A percentile compares a stretch with the other conserved stretches of the same genome.
Evolutionary conservation across 2,888 invertebrate species (phyloP).

Genomic region (Escarpia spicata): DNA sequence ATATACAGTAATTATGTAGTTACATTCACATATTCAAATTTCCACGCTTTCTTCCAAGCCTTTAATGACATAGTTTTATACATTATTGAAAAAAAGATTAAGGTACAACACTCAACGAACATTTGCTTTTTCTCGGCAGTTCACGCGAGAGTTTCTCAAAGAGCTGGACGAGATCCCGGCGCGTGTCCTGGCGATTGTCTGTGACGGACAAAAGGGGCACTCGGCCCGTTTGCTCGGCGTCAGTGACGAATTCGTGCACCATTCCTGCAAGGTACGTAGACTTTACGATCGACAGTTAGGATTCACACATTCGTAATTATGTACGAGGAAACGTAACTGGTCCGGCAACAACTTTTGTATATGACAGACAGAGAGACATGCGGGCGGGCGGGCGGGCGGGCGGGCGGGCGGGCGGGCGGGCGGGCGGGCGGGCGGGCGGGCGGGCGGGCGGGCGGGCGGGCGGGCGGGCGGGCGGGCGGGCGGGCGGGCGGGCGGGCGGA

Average conservation of each 20-base stretch:
- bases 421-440: too few species aligned
- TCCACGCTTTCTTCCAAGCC: background rate
- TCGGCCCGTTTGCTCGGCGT: constrained; percentile 54
- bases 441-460: too few species aligned
- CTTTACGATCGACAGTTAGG: background rate
- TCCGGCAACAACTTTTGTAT: too few species aligned
- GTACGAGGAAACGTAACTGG: too few species aligned
- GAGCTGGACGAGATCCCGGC: constrained; percentile 49
- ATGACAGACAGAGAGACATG: too few species aligned
- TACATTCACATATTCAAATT: background rate
- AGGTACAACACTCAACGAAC: background rate
- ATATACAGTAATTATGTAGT: background rate
- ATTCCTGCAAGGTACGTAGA: constrained; percentile 34
- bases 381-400: too few species aligned
- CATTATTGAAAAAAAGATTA: background rate
- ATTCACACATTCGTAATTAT: background rate
- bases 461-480: too few species aligned
- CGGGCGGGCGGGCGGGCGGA: too few species aligned
- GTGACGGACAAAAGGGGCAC: constrained; percentile 56
- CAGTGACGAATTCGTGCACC: constrained; percentile 56
- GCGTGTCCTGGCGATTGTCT: constrained; percentile 55
- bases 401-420: too few species aligned
- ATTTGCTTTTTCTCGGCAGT: constrained; percentile 47
- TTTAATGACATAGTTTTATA: background rate
- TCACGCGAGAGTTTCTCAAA: constrained; percentile 50